Conservation (phyloP, 2,113 vertebrate species). For the Hippotragus niger region DNA sequence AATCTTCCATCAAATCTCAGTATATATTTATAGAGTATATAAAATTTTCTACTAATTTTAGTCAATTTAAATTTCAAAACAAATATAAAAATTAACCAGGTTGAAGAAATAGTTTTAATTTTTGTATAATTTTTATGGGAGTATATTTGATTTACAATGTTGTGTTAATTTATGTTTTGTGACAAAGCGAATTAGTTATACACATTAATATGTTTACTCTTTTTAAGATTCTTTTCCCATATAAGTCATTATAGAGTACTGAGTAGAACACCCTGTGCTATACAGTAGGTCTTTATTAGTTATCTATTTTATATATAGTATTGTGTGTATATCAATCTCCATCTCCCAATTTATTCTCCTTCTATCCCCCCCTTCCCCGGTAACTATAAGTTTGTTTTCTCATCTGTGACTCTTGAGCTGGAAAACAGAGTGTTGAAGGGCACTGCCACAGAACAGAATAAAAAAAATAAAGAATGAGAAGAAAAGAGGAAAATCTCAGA, state of each 20-base stretch:
- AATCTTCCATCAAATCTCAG: not conserved
- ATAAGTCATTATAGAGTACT: not conserved
- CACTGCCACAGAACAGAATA: not conserved
- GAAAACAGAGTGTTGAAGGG: not conserved
- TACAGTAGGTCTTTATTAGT: not conserved
- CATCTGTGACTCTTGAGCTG: not conserved
- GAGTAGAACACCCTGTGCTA: not conserved
- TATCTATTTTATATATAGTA: not conserved
- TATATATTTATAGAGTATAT: not conserved
- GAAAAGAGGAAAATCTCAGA: not conserved
- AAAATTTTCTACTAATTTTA: not conserved
- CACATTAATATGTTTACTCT: not conserved
- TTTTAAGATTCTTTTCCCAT: not conserved
- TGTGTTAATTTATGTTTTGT: not conserved
- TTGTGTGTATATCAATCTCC: not conserved
- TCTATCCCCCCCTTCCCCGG: rapidly evolving
- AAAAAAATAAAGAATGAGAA: not conserved
- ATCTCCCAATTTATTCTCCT: not conserved
- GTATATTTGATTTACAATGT: not conserved
- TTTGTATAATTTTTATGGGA: not conserved
- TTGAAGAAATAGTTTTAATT: not conserved
- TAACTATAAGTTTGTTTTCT: not conserved
- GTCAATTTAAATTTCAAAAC: not conserved
- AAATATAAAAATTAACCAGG: not conserved
- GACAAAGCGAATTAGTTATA: not conserved